Percentiles rank a stretch among this genome's conserved stretches.
These are phyloP conservation scores for Leptocoma aspasia DNA, from an alignment of 2,113 vertebrate genomes.

Conservation along the genomic window DNA sequence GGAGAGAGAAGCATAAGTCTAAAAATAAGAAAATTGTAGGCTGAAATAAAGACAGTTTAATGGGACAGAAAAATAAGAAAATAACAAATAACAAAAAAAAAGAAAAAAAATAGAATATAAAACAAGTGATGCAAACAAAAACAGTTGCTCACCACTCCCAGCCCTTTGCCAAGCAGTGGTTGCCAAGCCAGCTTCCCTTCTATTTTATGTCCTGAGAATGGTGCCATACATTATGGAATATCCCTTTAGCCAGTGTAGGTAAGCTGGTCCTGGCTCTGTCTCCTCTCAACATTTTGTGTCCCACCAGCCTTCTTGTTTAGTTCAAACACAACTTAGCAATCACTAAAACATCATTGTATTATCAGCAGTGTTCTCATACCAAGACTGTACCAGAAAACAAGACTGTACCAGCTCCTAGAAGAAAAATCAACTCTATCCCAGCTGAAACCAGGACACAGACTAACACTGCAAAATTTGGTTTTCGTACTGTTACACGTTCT, in stretches of 20 bases:
- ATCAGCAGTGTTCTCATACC: background rate
- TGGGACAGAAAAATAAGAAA: background rate
- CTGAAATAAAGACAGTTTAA: background rate
- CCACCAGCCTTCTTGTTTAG: background rate
- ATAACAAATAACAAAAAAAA: accelerated
- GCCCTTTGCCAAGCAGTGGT: accelerated
- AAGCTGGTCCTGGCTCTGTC: background rate
- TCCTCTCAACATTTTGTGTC: background rate
- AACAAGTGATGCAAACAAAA: background rate
- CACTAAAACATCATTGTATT: background rate
- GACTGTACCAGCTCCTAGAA: background rate
- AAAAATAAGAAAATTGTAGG: background rate
- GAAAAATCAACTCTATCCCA: background rate
- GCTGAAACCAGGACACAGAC: background rate
- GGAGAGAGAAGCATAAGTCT: background rate
- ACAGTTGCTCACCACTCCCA: background rate
- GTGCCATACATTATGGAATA: too few relatives aligned
- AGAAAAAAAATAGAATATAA: too few relatives aligned
- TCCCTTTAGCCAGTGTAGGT: background rate
- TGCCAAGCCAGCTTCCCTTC: background rate
- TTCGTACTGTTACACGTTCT: background rate
- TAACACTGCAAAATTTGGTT: background rate
- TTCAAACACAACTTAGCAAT: background rate
- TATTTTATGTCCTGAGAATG: background rate
- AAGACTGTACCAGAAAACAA: accelerated